Conservation (phyloP, 1,140 invertebrate genomes). For the Cyclina sinensis region DNA sequence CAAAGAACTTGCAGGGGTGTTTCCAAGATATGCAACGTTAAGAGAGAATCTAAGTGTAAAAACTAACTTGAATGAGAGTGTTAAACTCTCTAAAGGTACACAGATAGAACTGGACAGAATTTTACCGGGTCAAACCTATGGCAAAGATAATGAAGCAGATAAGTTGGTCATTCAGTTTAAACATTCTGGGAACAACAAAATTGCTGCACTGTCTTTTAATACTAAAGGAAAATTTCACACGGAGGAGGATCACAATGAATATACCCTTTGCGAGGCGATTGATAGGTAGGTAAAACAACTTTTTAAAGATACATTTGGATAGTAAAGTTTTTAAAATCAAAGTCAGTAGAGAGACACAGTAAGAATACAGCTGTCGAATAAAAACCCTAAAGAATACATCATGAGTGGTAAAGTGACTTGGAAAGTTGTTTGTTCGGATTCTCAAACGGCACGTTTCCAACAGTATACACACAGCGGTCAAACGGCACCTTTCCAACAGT, state of each 20-base stretch:
- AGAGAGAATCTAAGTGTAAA: not conserved
- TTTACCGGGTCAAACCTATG: not conserved
- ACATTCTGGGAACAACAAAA: too few species aligned
- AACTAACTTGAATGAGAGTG: not conserved
- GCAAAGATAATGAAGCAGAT: not conserved
- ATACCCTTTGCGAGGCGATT: slow-evolving; percentile 32
- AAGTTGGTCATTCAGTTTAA: slow-evolving; percentile 18
- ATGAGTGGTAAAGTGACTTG: too few species aligned
- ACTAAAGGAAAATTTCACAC: slow-evolving; percentile 26
- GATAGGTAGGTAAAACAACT: too few species aligned
- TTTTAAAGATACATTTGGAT: too few species aligned
- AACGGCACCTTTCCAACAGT: too few species aligned
- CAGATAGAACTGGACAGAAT: slow-evolving; percentile 30
- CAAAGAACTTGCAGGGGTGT: not conserved
- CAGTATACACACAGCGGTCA: too few species aligned
- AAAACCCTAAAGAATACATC: too few species aligned
- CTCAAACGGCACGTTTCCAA: too few species aligned
- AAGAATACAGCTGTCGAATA: too few species aligned
- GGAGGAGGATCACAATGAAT: slow-evolving; percentile 18
- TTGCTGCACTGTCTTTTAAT: not conserved
- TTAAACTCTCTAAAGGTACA: slow-evolving; percentile 1
- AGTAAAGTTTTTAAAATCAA: too few species aligned
- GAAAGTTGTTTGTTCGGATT: too few species aligned
- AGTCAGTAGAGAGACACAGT: too few species aligned
- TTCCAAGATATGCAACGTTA: slow-evolving; percentile 29